phyloP scores from a whole-genome alignment of 2,888 invertebrate genomes.

The Zygaena filipendulae region DNA sequence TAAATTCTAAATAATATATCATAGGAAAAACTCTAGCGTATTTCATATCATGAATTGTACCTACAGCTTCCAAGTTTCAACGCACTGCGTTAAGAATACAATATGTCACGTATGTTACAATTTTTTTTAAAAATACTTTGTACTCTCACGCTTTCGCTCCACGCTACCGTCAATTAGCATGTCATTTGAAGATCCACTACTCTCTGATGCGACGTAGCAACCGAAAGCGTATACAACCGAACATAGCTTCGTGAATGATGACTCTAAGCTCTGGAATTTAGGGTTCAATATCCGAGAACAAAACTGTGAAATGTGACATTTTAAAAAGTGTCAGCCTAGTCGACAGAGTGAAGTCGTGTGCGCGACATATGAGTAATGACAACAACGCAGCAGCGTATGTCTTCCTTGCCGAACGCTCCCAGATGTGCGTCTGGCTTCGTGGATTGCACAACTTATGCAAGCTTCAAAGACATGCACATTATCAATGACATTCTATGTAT shows the following conservation, averaged over 20 bases:
- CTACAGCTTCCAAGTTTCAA: too few relatives aligned
- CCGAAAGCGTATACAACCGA: conserved; percentile 9
- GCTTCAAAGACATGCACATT: conserved; percentile 29
- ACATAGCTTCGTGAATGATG: conserved; percentile 16
- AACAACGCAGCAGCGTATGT: conserved; percentile 53
- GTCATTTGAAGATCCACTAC: conserved; percentile 58
- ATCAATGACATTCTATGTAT: too few relatives aligned
- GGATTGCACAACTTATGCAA: conserved; percentile 50
- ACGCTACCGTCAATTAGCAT: conserved; percentile 61
- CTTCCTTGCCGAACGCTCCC: conserved; percentile 37
- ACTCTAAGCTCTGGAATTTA: conserved; percentile 27
- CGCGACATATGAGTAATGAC: conserved; percentile 65
- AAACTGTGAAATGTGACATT: conserved; percentile 33
- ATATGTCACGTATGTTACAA: too few relatives aligned
- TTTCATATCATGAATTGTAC: too few relatives aligned
- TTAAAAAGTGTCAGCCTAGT: conserved; percentile 30
- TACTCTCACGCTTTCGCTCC: conserved; percentile 37
- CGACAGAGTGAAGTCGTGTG: conserved; percentile 51
- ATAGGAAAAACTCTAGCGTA: too few relatives aligned
- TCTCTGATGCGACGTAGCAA: conserved; percentile 23
- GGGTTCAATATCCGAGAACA: conserved; percentile 31
- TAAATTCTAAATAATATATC: too few relatives aligned
- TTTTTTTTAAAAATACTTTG: too few relatives aligned
- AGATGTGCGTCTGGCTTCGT: conserved; percentile 51
- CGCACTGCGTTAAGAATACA: too few relatives aligned